Evolutionary conservation across 2,888 invertebrate genomes (phyloP).

Genomic region (Branchinecta sandiegonensis): DNA sequence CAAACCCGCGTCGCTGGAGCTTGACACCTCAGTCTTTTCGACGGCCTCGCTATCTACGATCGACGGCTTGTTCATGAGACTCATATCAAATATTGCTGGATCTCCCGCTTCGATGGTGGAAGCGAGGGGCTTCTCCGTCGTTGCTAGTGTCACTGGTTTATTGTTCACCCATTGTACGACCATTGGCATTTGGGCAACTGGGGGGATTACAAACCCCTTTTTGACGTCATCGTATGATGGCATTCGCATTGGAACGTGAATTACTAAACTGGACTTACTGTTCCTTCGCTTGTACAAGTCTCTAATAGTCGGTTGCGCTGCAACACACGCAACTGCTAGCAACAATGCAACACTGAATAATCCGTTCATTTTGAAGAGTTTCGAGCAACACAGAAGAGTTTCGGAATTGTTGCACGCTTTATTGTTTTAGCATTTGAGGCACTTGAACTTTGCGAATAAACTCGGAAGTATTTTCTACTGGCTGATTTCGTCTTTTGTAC

Average conservation of each 20-base stretch:
- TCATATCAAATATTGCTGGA: conserved; percentile 10
- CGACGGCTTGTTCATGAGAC: background rate
- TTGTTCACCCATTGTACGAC: conserved; percentile 4
- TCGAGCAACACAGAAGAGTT: too few species aligned
- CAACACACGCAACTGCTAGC: too few species aligned
- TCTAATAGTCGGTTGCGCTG: too few species aligned
- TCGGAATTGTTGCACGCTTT: too few species aligned
- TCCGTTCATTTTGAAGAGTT: too few species aligned
- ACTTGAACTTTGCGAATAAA: too few species aligned
- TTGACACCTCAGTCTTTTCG: too few species aligned
- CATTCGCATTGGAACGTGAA: conserved; percentile 3
- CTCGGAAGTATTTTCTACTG: too few species aligned
- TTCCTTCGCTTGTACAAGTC: background rate
- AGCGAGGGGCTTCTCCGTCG: background rate
- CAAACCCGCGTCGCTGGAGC: too few species aligned
- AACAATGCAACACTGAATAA: too few species aligned
- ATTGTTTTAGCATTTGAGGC: too few species aligned
- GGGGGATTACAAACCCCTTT: background rate
- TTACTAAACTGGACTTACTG: background rate
- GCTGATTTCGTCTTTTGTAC: too few species aligned
- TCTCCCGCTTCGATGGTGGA: background rate
- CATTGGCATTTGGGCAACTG: conserved; percentile 3
- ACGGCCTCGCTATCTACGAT: background rate
- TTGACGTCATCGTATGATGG: conserved; percentile 8
- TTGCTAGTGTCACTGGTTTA: background rate